These are phyloP conservation scores for Amphipoea oculea DNA, from an alignment of 2,888 invertebrate species.

Conservation along the genomic window DNA sequence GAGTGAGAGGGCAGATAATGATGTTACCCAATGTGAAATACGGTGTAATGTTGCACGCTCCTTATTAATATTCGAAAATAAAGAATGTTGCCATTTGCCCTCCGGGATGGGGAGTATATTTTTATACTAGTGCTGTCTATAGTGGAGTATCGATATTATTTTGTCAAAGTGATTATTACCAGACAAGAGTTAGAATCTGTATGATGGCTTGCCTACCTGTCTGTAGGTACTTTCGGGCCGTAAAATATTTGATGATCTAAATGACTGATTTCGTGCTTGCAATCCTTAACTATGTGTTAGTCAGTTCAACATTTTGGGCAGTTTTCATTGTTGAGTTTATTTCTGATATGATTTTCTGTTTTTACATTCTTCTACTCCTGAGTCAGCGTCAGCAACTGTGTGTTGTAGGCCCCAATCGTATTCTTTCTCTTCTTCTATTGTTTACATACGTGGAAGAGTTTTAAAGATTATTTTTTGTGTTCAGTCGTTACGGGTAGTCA, in stretches of 20 bases:
- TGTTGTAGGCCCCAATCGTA: background rate
- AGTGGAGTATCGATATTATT: conserved; percentile 66
- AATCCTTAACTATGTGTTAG: background rate
- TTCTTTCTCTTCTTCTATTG: background rate
- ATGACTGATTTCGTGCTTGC: background rate
- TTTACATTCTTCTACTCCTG: background rate
- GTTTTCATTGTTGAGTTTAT: background rate
- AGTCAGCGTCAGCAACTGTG: background rate
- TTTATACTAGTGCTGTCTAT: conserved; percentile 75
- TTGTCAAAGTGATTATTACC: conserved; percentile 25
- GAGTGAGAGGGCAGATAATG: conserved; percentile 74
- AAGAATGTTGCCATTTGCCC: conserved; percentile 88
- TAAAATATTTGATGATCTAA: background rate
- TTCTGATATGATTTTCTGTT: background rate
- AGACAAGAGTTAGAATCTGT: background rate
- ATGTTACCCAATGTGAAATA: conserved; percentile 88
- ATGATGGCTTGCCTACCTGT: background rate
- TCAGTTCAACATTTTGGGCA: background rate
- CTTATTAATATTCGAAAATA: conserved; percentile 90
- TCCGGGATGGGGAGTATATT: conserved; percentile 82
- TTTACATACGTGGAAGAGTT: background rate
- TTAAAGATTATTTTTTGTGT: background rate
- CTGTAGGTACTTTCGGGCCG: background rate
- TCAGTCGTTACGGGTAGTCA: background rate
- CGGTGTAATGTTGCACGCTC: conserved; percentile 88